phyloP scores from a whole-genome alignment of 2,113 vertebrate genomes.

The Dipodomys ordii region DNA sequence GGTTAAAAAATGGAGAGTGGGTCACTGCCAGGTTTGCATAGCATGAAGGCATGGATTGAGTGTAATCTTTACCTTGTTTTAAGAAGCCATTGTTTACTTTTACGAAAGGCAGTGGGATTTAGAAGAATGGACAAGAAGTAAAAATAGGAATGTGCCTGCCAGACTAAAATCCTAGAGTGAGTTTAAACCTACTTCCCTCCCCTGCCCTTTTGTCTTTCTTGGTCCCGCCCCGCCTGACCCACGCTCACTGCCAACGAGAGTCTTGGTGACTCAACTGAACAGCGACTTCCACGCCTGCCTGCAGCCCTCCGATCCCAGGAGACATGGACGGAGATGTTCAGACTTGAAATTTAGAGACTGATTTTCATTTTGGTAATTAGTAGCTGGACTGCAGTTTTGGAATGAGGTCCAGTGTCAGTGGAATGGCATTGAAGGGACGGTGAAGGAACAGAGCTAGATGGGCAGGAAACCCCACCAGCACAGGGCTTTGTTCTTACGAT shows the following conservation, averaged over 20 bases:
- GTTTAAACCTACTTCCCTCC: fast-evolving
- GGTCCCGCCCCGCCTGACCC: not conserved
- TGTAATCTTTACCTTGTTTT: not conserved
- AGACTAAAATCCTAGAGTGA: not conserved
- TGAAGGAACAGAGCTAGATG: not conserved
- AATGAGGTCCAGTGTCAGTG: not conserved
- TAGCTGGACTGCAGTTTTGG: not conserved
- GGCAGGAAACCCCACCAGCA: not conserved
- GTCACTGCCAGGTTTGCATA: not conserved
- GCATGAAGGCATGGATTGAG: not conserved
- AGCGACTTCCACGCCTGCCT: not conserved
- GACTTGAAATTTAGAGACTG: not conserved
- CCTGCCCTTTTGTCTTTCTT: not conserved
- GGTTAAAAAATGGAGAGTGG: not conserved
- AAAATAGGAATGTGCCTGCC: not conserved
- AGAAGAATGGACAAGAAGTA: not conserved
- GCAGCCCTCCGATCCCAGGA: not conserved
- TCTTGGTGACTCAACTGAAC: not conserved
- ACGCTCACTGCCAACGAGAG: not conserved
- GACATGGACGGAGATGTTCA: not conserved
- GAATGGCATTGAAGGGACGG: too few species aligned
- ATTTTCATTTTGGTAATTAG: not conserved
- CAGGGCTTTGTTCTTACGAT: not conserved
- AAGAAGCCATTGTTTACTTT: not conserved
- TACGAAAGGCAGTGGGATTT: not conserved